These are phyloP conservation scores for Arctopsyche grandis DNA, from an alignment of 1,140 invertebrate genomes.

Conservation along the genomic window DNA sequence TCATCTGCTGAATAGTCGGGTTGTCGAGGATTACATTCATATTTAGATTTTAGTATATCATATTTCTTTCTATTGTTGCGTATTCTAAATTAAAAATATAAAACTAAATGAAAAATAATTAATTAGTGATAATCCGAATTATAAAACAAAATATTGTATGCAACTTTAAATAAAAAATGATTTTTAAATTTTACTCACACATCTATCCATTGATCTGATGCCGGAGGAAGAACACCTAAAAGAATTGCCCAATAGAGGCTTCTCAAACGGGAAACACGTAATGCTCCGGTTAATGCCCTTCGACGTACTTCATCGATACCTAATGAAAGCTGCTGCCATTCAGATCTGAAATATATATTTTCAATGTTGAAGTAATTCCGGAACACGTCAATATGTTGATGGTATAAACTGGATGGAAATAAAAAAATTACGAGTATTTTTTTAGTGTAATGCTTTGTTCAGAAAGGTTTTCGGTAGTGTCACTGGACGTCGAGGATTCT, in stretches of 20 bases:
- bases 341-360: constrained; percentile 16
- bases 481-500: background rate
- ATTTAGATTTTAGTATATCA: constrained; percentile 37
- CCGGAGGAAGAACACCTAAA: constrained; percentile 39
- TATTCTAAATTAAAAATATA: constrained; percentile 38
- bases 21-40: constrained; percentile 40
- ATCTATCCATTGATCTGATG: constrained; percentile 40
- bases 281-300: constrained; percentile 45
- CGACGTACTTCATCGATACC: constrained; percentile 44
- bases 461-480: background rate
- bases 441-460: constrained; percentile 33
- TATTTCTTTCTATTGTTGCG: constrained; percentile 40
- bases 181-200: constrained; percentile 23
- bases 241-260: constrained; percentile 50
- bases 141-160: background rate
- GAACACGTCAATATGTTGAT: background rate
- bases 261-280: constrained; percentile 39
- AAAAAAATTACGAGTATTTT: constrained; percentile 43
- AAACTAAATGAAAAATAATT: constrained; percentile 11
- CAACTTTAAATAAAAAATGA: background rate
- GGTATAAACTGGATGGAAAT: background rate
- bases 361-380: background rate
- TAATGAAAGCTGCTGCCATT: constrained; percentile 40
- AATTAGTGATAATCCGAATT: background rate
- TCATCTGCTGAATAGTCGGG: constrained; percentile 43